Evolutionary conservation across 2,113 vertebrate genomes (phyloP).

Genomic region (Aspiorhynchus laticeps): DNA sequence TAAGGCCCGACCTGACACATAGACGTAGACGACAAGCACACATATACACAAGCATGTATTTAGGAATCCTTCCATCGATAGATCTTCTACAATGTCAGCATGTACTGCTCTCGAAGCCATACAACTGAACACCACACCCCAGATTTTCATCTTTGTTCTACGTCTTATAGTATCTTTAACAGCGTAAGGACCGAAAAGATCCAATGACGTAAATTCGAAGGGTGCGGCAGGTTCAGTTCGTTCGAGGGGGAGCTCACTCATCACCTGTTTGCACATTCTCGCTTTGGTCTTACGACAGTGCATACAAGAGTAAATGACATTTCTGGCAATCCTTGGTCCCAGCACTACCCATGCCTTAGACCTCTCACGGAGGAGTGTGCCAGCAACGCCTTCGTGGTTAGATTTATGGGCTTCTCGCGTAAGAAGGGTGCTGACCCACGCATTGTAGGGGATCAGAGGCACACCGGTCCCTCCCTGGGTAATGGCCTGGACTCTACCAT

Average conservation of each 20-base stretch:
- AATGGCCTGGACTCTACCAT: slow-evolving; percentile 52
- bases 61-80: slow-evolving; percentile 26
- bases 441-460: slow-evolving; percentile 26
- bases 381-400: slow-evolving; percentile 20
- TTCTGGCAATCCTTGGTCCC: slow-evolving; percentile 18
- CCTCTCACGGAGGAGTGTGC: slow-evolving; percentile 7
- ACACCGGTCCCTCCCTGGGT: slow-evolving; percentile 11
- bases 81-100: slow-evolving; percentile 13
- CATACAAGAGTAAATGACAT: slow-evolving; percentile 21
- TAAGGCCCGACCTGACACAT: too few relatives aligned
- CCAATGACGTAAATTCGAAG: slow-evolving; percentile 44
- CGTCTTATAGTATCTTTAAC: slow-evolving; percentile 46
- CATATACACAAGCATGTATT: too few relatives aligned
- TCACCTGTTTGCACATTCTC: slow-evolving; percentile 17
- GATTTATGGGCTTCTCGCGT: neutral
- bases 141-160: slow-evolving; percentile 34
- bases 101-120: slow-evolving; percentile 43
- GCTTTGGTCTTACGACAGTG: slow-evolving; percentile 37
- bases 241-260: slow-evolving; percentile 40
- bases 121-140: slow-evolving; percentile 47
- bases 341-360: slow-evolving; percentile 33
- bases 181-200: slow-evolving; percentile 49
- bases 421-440: slow-evolving; percentile 27
- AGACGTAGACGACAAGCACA: too few relatives aligned
- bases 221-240: neutral